These are phyloP conservation scores for Sesamia inferens DNA, from an alignment of 2,888 invertebrate species.

Conservation along the genomic window DNA sequence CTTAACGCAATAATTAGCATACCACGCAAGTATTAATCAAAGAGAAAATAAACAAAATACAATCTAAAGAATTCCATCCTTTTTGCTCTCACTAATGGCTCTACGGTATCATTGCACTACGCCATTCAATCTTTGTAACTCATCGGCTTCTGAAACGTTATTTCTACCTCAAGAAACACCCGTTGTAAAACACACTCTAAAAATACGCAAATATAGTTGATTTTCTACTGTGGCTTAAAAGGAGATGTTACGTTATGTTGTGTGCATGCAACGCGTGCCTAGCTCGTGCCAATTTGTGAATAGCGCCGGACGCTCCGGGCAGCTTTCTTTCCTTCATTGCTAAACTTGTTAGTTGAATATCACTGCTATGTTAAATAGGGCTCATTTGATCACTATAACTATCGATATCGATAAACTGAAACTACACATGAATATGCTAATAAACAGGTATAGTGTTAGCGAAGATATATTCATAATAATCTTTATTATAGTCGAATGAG, in stretches of 20 bases:
- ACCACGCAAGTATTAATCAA: slow-evolving; percentile 57
- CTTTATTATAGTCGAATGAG: slow-evolving; percentile 44
- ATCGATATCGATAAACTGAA: slow-evolving; percentile 74
- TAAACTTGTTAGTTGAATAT: slow-evolving; percentile 88
- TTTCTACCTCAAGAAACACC: slow-evolving; percentile 43
- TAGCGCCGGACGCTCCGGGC: slow-evolving; percentile 87
- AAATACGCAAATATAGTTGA: slow-evolving; percentile 44
- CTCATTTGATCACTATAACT: slow-evolving; percentile 69
- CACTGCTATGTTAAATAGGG: slow-evolving; percentile 82
- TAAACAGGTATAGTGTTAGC: slow-evolving; percentile 32
- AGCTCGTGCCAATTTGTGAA: slow-evolving; percentile 90
- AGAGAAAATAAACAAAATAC: slow-evolving; percentile 72
- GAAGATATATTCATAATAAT: slow-evolving; percentile 46
- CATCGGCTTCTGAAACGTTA: slow-evolving; percentile 62
- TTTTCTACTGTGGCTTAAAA: slow-evolving; percentile 53
- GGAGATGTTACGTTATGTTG: slow-evolving; percentile 66
- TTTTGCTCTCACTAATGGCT: slow-evolving; percentile 83
- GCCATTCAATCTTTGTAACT: slow-evolving; percentile 86
- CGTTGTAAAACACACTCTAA: slow-evolving; percentile 58
- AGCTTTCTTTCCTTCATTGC: slow-evolving; percentile 88
- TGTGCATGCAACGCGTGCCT: slow-evolving; percentile 80
- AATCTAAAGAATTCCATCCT: slow-evolving; percentile 81
- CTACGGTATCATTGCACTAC: slow-evolving; percentile 81
- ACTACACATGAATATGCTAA: slow-evolving; percentile 48
- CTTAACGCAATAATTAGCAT: slow-evolving; percentile 59